phyloP scores from a whole-genome alignment of 1,140 invertebrate genomes.

The Diorhabda carinulata region DNA sequence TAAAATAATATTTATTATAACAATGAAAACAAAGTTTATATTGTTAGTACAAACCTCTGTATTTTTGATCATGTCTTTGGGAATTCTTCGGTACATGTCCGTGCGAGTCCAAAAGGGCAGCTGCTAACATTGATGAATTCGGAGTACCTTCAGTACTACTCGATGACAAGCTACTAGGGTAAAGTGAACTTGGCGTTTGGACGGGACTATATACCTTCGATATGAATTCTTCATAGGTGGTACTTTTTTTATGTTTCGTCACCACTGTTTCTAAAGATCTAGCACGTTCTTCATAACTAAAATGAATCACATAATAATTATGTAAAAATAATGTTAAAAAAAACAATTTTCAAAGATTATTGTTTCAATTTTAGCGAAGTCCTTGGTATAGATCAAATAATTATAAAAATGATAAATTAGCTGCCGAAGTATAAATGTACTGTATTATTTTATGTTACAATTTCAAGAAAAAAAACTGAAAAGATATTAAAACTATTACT shows the following conservation, averaged over 20 bases:
- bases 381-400: no score
- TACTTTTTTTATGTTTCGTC: constrained; percentile 79
- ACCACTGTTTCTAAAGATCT: constrained; percentile 85
- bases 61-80: constrained; percentile 41
- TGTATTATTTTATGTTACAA: no score
- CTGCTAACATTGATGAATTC: constrained; percentile 49
- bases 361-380: no score
- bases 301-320: constrained; percentile 16
- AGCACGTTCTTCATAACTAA: constrained; percentile 86
- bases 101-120: constrained; percentile 52
- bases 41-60: constrained; percentile 34
- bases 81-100: constrained; percentile 37
- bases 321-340: no score
- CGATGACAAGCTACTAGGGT: constrained; percentile 36
- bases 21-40: constrained; percentile 6
- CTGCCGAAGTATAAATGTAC: no score
- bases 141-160: constrained; percentile 27
- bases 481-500: no score
- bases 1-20: neutral
- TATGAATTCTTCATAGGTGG: constrained; percentile 90
- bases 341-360: no score
- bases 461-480: no score
- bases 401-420: no score
- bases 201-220: constrained; percentile 79
- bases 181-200: constrained; percentile 54